Evolutionary conservation across 2,888 invertebrate species (phyloP).

Genomic region (Noctuana brunneofusca): DNA sequence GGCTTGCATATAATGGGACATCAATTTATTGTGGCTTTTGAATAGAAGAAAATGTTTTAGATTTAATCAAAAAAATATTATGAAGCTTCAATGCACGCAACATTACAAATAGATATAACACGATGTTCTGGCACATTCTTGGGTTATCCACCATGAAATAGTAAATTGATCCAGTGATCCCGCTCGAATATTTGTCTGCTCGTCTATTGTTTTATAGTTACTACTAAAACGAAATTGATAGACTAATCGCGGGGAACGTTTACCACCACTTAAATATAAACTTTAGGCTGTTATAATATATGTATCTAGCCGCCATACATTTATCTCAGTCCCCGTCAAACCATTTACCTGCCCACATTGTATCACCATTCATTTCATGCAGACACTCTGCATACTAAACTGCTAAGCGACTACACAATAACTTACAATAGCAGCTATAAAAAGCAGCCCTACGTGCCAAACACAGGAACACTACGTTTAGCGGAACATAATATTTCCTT

Average conservation of each 20-base stretch:
- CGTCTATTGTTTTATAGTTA: constrained; percentile 48
- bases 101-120: neutral
- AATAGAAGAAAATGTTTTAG: constrained; percentile 51
- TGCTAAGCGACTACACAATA: constrained; percentile 63
- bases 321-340: constrained; percentile 53
- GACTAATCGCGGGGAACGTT: constrained; percentile 36
- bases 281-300: constrained; percentile 31
- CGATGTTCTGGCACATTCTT: constrained; percentile 26
- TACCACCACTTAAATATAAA: neutral
- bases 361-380: constrained; percentile 51
- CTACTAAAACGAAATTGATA: constrained; percentile 31
- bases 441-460: constrained; percentile 44
- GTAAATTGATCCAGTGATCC: constrained; percentile 46
- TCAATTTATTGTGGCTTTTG: constrained; percentile 60
- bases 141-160: constrained; percentile 49
- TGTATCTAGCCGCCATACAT: constrained; percentile 48
- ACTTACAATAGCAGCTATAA: constrained; percentile 63
- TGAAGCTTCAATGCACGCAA: neutral
- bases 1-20: constrained; percentile 71
- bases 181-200: constrained; percentile 48
- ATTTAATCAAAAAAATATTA: constrained; percentile 33
- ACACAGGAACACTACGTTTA: constrained; percentile 11
- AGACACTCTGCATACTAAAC: constrained; percentile 63
- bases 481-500: constrained; percentile 14
- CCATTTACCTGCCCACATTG: constrained; percentile 60